A percentile compares a stretch with the other conserved stretches of the same genome.
Evolutionary conservation across 2,113 vertebrate species (phyloP).

Genomic region (Cebus imitator): DNA sequence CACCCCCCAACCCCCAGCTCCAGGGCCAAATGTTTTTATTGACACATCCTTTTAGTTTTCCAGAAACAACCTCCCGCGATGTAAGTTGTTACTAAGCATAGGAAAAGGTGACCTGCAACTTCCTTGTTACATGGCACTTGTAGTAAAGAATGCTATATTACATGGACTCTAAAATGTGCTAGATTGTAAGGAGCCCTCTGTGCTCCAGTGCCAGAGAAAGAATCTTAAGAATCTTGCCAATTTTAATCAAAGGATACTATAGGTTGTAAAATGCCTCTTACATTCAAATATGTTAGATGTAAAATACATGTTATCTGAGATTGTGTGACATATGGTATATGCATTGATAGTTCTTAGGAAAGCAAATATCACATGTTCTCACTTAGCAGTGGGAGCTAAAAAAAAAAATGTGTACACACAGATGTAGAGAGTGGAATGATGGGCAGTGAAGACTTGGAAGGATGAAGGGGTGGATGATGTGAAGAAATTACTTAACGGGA

Average conservation of each 20-base stretch:
- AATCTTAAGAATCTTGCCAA: background rate
- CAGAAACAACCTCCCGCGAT: background rate
- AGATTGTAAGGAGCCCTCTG: background rate
- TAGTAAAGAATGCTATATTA: background rate
- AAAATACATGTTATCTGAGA: background rate
- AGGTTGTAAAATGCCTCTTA: background rate
- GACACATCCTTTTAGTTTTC: conserved; percentile 20
- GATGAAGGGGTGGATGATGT: too few relatives aligned
- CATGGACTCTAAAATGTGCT: background rate
- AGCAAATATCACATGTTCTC: too few relatives aligned
- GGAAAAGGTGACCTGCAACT: background rate
- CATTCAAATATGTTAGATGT: background rate
- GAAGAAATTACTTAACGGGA: background rate
- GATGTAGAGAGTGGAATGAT: too few relatives aligned
- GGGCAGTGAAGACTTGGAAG: too few relatives aligned
- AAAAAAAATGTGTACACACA: too few relatives aligned
- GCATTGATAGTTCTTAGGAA: background rate
- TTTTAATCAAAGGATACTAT: background rate
- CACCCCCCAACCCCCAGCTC: background rate
- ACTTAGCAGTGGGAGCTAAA: too few relatives aligned
- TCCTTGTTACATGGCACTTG: background rate
- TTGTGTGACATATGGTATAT: background rate
- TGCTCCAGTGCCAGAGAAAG: background rate
- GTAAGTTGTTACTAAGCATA: background rate
- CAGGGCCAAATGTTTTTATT: background rate